Evolutionary conservation across 1,140 invertebrate species (phyloP).

Genomic region (Camponotus floridanus): DNA sequence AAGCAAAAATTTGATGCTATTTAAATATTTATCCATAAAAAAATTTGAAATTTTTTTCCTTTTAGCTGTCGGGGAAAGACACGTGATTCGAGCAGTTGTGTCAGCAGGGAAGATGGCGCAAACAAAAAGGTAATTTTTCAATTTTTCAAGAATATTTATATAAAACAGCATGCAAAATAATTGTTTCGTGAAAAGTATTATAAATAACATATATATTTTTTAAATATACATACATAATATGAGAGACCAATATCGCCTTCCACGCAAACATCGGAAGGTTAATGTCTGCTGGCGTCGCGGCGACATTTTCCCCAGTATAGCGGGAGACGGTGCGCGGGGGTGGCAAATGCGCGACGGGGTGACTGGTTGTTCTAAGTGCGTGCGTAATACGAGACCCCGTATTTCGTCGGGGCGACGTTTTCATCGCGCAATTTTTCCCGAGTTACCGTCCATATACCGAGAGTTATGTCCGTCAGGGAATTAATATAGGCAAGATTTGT

Average conservation of each 20-base stretch:
- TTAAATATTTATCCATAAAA: background rate
- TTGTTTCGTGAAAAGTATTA: background rate
- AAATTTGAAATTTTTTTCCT: background rate
- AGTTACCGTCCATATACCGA: conserved; percentile 76
- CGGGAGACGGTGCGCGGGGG: conserved; percentile 9
- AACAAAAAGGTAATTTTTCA: background rate
- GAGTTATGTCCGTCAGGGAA: conserved; percentile 85
- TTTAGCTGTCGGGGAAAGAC: too few species aligned
- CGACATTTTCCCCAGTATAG: conserved; percentile 37
- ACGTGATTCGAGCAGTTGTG: background rate
- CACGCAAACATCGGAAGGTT: conserved; percentile 12
- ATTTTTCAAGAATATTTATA: background rate
- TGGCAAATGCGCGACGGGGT: conserved; percentile 21
- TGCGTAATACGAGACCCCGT: conserved; percentile 78
- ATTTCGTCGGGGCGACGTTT: conserved; percentile 78
- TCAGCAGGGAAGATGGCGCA: background rate
- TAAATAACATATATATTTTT: background rate
- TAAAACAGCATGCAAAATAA: background rate
- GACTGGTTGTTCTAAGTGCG: conserved; percentile 75
- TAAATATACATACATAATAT: conserved; percentile 1
- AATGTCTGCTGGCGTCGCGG: conserved; percentile 30
- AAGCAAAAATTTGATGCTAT: background rate
- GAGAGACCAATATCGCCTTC: background rate
- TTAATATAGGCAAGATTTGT: conserved; percentile 86
- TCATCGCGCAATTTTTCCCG: conserved; percentile 81